Base-by-base conservation (phyloP, 53 echinoderm and acorn worm genomes). In the Zoroaster sp. region DNA sequence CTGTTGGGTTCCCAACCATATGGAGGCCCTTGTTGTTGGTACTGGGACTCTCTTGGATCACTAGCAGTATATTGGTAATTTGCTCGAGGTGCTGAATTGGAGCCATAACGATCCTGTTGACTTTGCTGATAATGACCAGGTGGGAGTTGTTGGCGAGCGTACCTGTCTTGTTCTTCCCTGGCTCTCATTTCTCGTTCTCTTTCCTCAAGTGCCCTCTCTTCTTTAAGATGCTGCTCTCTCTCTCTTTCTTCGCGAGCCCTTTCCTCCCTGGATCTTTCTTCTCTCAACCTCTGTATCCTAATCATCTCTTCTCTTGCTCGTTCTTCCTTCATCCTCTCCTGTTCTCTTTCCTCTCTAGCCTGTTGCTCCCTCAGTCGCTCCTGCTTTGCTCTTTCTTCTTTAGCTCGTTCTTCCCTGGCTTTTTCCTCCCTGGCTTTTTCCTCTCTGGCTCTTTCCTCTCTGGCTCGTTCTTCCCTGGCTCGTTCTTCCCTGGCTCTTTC, bases 311-410 rank as follows among this genome's bases (percentile, higher is more conserved):
- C 63, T 25, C 63, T 59, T 59, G 63, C 63, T 11, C 63, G 63
- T 3, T 59, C 63, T 11, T 41, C 74, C 11, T 41, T 40, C 10
- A 39, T 21, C 40, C 40, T 74, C 74, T 59, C n/a, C 36, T 32
- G 67, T 31, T 65, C 68, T 39, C 67, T 39, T 67, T 71, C 70
- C 71, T 71, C 85, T 13, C 71, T 44, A 3, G 85, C 85, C 42
- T 41, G n/a, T 41, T 44, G 40, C 10, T 43, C 66, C 0, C 41
- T 35, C 7, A 35, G 11, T 34, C 67, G 42, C 38, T 88, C 88
- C 65, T 78, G 77, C 75, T 72, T 66, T 17, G 65, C 88, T 44
- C 88, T 53, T 66, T 88, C 88, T 55, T 77, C 77, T 69, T 34
- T 49, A 14, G 39, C 40, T 49, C 72, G 32, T 38, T 72, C 72